Percentiles rank a stretch among this genome's conserved stretches.
Evolutionary conservation across 2,113 vertebrate species (phyloP).

Genomic region (Lepus europaeus): DNA sequence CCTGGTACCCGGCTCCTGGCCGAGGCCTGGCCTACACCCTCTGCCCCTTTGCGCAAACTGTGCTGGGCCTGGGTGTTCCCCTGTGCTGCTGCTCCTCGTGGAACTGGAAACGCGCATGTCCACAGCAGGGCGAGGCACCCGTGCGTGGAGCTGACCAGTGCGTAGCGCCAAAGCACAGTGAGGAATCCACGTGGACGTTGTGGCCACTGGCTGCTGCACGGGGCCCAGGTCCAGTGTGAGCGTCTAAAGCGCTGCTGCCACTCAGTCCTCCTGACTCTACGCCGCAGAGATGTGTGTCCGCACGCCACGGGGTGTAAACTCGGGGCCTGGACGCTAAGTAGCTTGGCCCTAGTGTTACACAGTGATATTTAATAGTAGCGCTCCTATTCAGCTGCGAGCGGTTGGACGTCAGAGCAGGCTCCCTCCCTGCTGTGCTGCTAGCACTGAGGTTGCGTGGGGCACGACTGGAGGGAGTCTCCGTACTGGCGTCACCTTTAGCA

Average conservation of each 20-base stretch:
- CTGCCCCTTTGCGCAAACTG: background rate
- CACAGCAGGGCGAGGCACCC: background rate
- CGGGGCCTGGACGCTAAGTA: background rate
- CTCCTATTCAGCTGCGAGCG: background rate
- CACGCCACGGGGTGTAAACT: background rate
- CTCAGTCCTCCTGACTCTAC: background rate
- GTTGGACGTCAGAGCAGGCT: background rate
- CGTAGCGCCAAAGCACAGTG: too few relatives aligned
- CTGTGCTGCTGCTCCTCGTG: background rate
- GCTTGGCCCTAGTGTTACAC: background rate
- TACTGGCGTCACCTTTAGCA: background rate
- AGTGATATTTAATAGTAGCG: background rate
- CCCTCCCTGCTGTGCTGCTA: background rate
- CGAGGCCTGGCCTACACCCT: background rate
- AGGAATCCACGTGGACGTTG: too few relatives aligned
- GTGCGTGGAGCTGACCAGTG: background rate
- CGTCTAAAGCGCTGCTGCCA: background rate
- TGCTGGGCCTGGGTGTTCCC: background rate
- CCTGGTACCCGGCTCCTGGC: background rate
- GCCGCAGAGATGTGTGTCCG: background rate
- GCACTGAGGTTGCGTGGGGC: background rate
- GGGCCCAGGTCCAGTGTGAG: background rate
- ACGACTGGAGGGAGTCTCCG: background rate
- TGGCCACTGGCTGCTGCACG: background rate
- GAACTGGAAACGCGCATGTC: background rate